Percentiles rank a stretch among this genome's conserved stretches.
phyloP scores from a whole-genome alignment of 2,797 vertebrate genomes.

The Corythornis leucogaster region DNA sequence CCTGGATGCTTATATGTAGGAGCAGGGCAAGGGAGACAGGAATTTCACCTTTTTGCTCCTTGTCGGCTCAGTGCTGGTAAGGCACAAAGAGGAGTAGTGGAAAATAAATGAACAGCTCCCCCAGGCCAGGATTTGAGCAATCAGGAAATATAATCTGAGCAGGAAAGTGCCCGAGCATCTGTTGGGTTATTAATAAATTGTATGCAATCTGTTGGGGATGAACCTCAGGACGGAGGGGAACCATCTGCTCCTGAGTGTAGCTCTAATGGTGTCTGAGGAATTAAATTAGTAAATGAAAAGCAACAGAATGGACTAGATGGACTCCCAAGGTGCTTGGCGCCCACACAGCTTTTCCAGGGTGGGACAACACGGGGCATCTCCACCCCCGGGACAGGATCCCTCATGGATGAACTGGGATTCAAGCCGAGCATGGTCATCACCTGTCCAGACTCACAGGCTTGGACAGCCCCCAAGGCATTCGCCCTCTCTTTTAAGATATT shows the following conservation, averaged over 20 bases:
- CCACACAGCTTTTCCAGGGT: not conserved
- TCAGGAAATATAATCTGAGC: slow-evolving; percentile 64
- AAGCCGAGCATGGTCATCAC: not conserved
- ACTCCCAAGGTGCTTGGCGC: fast-evolving
- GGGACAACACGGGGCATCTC: fast-evolving
- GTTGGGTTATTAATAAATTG: slow-evolving; percentile 75
- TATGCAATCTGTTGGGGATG: slow-evolving; percentile 64
- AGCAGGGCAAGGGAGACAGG: fast-evolving
- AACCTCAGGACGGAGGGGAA: not conserved
- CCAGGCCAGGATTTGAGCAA: slow-evolving; percentile 41
- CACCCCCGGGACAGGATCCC: fast-evolving
- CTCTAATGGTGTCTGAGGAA: slow-evolving; percentile 26
- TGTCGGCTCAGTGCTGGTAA: not conserved
- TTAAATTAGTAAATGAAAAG: not conserved
- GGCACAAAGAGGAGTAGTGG: not conserved
- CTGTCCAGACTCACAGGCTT: not conserved
- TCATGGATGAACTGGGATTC: not conserved
- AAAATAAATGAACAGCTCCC: slow-evolving; percentile 30
- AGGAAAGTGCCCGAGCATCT: slow-evolving; percentile 66
- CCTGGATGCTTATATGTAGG: fast-evolving
- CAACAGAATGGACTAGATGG: fast-evolving
- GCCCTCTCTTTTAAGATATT: not conserved
- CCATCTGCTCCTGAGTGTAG: slow-evolving; percentile 55
- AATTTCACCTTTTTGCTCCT: not conserved
- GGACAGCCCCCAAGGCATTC: not conserved